Evolutionary conservation across 2,113 vertebrate species (phyloP).

Genomic region (Prinia subflava): DNA sequence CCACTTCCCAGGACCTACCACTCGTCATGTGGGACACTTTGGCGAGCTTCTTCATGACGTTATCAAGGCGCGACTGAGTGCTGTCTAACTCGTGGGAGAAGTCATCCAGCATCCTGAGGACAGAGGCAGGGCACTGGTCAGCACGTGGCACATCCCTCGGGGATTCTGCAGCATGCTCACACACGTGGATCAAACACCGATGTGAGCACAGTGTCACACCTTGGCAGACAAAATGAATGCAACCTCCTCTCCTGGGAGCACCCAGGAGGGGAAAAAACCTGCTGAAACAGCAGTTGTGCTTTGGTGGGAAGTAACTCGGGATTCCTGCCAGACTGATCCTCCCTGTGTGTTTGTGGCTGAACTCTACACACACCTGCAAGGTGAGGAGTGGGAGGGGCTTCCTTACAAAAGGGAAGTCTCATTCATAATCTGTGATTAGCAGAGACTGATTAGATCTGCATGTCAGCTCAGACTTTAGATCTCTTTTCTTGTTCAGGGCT

Average conservation of each 20-base stretch:
- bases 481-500: background rate
- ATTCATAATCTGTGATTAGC: background rate
- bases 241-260: background rate
- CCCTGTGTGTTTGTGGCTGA: background rate
- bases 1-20: slow-evolving; percentile 75
- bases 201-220: background rate
- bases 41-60: slow-evolving; percentile 97
- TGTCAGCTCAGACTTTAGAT: background rate
- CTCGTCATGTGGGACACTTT: slow-evolving; percentile 99
- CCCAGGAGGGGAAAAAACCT: background rate
- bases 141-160: background rate
- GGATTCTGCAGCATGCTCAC: fast-evolving
- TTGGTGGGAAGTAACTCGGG: background rate
- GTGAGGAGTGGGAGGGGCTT: background rate
- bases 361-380: background rate
- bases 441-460: background rate
- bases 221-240: fast-evolving
- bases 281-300: background rate
- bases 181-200: background rate
- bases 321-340: background rate
- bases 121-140: background rate
- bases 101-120: slow-evolving; percentile 91
- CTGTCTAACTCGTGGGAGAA: slow-evolving; percentile 93
- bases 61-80: slow-evolving; percentile 93
- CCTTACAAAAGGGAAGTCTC: background rate